phyloP scores from a whole-genome alignment of 2,113 vertebrate genomes.

The Megaleporinus macrocephalus region DNA sequence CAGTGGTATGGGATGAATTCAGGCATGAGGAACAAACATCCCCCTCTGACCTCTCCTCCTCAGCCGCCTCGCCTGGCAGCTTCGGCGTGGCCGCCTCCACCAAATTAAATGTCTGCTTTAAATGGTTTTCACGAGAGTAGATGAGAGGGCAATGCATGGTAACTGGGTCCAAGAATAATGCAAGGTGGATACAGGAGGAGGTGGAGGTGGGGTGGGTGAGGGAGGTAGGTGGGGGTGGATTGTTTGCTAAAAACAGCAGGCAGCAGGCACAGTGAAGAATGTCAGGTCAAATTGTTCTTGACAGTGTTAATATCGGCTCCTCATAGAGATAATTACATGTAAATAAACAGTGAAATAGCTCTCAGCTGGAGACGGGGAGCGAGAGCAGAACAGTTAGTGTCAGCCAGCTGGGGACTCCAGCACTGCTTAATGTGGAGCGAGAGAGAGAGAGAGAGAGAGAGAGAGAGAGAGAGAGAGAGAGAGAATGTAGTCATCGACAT shows the following conservation, averaged over 20 bases:
- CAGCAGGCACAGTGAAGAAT: constrained; percentile 84
- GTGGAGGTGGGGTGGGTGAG: constrained; percentile 43
- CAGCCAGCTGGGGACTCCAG: constrained; percentile 83
- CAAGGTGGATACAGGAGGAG: constrained; percentile 54
- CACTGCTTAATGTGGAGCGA: constrained; percentile 31
- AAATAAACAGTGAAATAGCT: constrained; percentile 95
- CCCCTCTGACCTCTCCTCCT: constrained; percentile 57
- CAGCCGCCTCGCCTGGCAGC: constrained; percentile 22
- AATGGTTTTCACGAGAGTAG: constrained; percentile 74
- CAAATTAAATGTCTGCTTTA: constrained; percentile 82
- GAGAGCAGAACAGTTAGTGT: constrained; percentile 73
- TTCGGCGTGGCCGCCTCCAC: constrained; percentile 35
- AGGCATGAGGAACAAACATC: constrained; percentile 54
- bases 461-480: too few species aligned
- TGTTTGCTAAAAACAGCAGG: constrained; percentile 72
- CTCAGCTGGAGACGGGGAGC: constrained; percentile 87
- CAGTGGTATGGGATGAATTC: constrained; percentile 55
- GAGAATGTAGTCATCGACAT: background rate
- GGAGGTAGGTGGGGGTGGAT: constrained; percentile 51
- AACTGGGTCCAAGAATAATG: constrained; percentile 51
- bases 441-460: background rate
- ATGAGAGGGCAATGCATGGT: constrained; percentile 28
- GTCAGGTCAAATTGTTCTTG: constrained; percentile 96
- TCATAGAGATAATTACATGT: constrained; percentile 94
- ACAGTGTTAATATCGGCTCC: constrained; percentile 93